phyloP scores from a whole-genome alignment of 2,113 vertebrate species.

The Crypturellus undulatus region DNA sequence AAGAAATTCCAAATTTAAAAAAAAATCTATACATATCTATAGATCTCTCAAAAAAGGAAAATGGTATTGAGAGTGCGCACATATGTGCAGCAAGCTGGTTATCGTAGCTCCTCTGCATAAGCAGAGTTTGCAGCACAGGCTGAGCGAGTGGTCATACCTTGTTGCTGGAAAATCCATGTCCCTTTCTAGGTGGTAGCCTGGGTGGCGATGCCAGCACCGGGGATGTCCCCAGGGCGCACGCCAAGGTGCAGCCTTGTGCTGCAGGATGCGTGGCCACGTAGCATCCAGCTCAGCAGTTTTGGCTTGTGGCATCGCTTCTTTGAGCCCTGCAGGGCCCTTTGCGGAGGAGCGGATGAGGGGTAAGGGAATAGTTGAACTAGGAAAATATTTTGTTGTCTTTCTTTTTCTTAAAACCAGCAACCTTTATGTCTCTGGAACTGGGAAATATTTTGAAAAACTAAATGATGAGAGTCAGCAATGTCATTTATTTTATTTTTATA shows the following conservation, averaged over 20 bases:
- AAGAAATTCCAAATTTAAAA: not conserved
- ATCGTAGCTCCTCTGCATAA: not conserved
- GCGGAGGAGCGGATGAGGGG: not conserved
- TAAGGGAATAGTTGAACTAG: not conserved
- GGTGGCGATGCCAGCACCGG: not conserved
- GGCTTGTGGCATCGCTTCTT: not conserved
- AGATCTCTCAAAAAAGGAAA: not conserved
- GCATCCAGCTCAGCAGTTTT: not conserved
- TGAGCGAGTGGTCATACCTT: not conserved
- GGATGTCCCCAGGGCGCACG: not conserved
- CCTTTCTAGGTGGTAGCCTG: fast-evolving
- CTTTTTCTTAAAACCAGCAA: not conserved
- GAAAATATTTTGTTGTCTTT: not conserved
- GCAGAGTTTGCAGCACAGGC: not conserved
- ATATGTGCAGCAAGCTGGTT: not conserved
- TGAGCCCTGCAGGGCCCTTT: not conserved
- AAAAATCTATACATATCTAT: not conserved
- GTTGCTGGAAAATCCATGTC: not conserved
- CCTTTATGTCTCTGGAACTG: not conserved
- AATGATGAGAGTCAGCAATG: not conserved
- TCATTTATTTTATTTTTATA: not conserved
- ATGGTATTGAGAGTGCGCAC: not conserved
- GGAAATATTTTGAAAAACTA: not conserved
- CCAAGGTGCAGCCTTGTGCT: not conserved
- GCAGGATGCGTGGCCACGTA: not conserved